Base-by-base conservation (phyloP, 1,140 invertebrate genomes). In the Leucophenga varia region DNA sequence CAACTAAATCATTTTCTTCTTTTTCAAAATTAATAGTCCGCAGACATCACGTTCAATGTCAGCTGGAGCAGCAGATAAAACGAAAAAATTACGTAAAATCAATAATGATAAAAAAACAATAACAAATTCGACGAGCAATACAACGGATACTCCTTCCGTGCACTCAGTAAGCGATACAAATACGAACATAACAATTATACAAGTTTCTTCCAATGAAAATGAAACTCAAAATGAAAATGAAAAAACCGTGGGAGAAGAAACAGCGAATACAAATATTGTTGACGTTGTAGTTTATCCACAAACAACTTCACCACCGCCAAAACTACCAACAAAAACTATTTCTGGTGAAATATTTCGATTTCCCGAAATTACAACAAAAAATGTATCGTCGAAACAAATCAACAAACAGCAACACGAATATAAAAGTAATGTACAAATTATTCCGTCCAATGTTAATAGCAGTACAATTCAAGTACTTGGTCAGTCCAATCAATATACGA, bases 351-450 rank as follows among this genome's bases (percentile, higher is more conserved):
- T 74, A 22, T 74, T 74, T 56, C 67, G 61, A 39, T 74, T 74
- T 58, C 70, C 71, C 13, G 70, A 73, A 20, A 51, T 59, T 0
- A 59, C 44, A 36, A 19, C 42, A n/a, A 61, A 59, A 48, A n/a
- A 28, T 21, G 21, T 14, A 31, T 13, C 47, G 7, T 13, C 44
- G 13, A 46, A 38, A 46, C 34, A n/a, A n/a, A 8, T 36, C 12
- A 22, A 46, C 17, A 46, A 36, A 21, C 28, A 38, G 14, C 32
- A 60, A 36, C 43, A 53, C 44, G 71, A 73, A 44, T 73, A 73
- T 39, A 73, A 73, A 54, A 74, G 71, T 54, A 74, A 74, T 47
- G 72, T 74, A 57, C 72, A 74, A 74, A 74, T 74, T 19, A 74
- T 74, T 60, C 72, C 72, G 72, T 74, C 72, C 72, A 74, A 61